Conservation (phyloP, 2,797 vertebrate genomes). For the Poeciliopsis gracilis region DNA sequence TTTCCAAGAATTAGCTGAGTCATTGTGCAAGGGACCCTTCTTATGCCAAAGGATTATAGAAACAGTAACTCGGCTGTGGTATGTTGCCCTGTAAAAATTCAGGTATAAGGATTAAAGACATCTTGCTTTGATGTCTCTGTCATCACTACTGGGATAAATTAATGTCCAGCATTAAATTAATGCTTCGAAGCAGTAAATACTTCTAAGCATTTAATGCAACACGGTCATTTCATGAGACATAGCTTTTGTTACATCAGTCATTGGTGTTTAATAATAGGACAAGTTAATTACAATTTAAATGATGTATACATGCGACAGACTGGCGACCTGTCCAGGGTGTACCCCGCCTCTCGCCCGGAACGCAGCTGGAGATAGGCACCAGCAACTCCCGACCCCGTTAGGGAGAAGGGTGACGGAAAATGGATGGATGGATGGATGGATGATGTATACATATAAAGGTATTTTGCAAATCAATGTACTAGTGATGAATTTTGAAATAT, state of each 20-base stretch:
- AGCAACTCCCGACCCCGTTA: too few relatives aligned
- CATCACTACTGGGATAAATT: not conserved
- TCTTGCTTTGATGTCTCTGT: not conserved
- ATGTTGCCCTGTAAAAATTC: not conserved
- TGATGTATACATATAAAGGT: conserved; percentile 31
- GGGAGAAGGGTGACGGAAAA: too few relatives aligned
- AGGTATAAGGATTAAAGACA: not conserved
- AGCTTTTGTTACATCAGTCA: conserved; percentile 27
- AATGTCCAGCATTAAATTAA: not conserved
- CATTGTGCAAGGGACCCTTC: not conserved
- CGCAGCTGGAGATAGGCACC: too few relatives aligned
- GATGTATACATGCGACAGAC: conserved; percentile 39
- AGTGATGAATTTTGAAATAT: not conserved
- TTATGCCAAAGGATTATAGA: not conserved
- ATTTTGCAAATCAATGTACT: not conserved
- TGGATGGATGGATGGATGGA: too few relatives aligned
- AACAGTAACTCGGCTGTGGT: not conserved
- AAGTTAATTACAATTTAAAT: conserved; percentile 23
- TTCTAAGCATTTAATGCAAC: not conserved
- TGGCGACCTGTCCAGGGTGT: too few relatives aligned
- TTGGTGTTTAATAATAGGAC: conserved; percentile 25
- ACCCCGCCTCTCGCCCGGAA: too few relatives aligned
- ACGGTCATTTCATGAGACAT: conserved; percentile 16
- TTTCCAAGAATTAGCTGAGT: not conserved
- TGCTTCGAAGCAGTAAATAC: too few relatives aligned